These are phyloP conservation scores for Drosophila serrata DNA, from an alignment of 1,140 invertebrate species.

Conservation along the genomic window DNA sequence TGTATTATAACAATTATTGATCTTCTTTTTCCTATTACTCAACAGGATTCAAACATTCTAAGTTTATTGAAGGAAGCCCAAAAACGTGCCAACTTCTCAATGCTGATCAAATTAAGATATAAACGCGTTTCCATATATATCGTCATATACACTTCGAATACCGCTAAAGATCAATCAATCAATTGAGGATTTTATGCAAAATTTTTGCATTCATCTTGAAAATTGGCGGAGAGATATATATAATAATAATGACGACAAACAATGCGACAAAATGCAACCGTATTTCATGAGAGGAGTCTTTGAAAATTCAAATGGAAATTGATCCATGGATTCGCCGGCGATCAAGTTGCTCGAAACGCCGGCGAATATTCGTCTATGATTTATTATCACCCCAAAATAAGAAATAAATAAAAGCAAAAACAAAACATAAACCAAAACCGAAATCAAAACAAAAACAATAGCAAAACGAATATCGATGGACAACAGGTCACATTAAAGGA, in stretches of 20 bases:
- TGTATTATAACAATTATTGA: background rate
- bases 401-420: too few species aligned
- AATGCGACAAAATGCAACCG: constrained; percentile 57
- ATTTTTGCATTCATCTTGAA: constrained; percentile 40
- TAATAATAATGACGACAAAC: constrained; percentile 8
- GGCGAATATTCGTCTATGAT: constrained; percentile 56
- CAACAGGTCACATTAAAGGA: constrained; percentile 77
- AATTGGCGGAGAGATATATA: constrained; percentile 6
- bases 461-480: constrained; percentile 21
- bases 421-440: background rate
- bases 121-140: constrained; percentile 15
- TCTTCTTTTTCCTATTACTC: background rate
- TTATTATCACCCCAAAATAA: constrained; percentile 49
- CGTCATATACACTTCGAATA: background rate
- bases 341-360: constrained; percentile 16
- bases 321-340: constrained; percentile 21
- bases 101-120: constrained; percentile 35
- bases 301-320: constrained; percentile 13
- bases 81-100: constrained; percentile 1
- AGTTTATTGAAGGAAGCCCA: background rate
- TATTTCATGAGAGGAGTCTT: constrained; percentile 18
- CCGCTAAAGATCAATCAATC: constrained; percentile 43
- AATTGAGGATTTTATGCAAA: constrained; percentile 41
- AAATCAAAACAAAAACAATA: constrained; percentile 3
- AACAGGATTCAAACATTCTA: background rate